Conservation (phyloP, 1,140 invertebrate genomes). For the Palaemon carinicauda region DNA sequence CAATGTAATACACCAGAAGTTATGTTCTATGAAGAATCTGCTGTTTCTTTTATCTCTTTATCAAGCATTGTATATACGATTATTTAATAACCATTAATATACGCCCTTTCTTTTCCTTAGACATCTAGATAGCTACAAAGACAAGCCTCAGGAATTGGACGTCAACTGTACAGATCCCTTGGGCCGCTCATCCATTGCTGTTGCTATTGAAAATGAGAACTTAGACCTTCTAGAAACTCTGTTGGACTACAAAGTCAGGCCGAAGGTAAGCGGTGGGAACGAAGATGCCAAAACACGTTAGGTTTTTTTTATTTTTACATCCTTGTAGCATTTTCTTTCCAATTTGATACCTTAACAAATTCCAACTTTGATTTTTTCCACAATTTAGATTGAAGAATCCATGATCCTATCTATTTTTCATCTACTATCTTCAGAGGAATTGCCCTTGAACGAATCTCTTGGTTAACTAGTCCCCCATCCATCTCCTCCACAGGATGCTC, state of each 20-base stretch:
- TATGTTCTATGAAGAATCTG: too few relatives aligned
- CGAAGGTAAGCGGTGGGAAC: slow-evolving; percentile 38
- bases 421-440: not conserved
- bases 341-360: too few relatives aligned
- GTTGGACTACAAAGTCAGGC: slow-evolving; percentile 34
- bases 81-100: too few relatives aligned
- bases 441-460: too few relatives aligned
- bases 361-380: not conserved
- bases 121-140: slow-evolving; percentile 43
- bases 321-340: too few relatives aligned
- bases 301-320: too few relatives aligned
- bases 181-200: slow-evolving; percentile 85
- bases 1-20: too few relatives aligned
- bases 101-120: not conserved
- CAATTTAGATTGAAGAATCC: not conserved
- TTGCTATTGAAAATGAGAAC: slow-evolving; percentile 92
- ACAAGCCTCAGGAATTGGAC: slow-evolving; percentile 66
- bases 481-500: slow-evolving; percentile 39
- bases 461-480: too few relatives aligned
- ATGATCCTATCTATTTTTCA: not conserved
- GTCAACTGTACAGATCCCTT: slow-evolving; percentile 95
- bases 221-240: slow-evolving; percentile 53
- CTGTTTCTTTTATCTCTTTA: too few relatives aligned
- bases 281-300: too few relatives aligned
- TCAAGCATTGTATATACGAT: too few relatives aligned